A percentile compares a stretch with the other conserved stretches of the same genome.
Evolutionary conservation across 2,113 vertebrate species (phyloP).

Genomic region (Pteruthius melanotis): DNA sequence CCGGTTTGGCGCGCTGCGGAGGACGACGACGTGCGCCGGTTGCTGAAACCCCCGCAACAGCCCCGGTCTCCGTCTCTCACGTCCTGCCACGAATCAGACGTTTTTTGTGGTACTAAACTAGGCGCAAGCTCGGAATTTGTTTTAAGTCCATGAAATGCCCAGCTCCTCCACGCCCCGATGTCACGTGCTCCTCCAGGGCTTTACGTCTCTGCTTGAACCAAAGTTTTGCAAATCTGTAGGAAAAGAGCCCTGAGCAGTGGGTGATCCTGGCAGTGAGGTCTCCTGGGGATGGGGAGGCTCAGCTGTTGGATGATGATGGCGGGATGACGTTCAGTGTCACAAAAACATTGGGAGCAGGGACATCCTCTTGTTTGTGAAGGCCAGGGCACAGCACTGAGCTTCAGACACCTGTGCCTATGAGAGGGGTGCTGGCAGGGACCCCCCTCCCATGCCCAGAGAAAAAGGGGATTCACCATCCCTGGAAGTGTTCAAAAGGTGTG

Average conservation of each 20-base stretch:
- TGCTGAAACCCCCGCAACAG: too few relatives aligned
- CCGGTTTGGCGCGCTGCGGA: too few relatives aligned
- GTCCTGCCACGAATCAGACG: fast-evolving
- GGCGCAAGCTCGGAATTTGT: fast-evolving
- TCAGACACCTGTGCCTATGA: background rate
- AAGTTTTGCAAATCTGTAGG: fast-evolving
- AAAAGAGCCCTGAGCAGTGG: fast-evolving
- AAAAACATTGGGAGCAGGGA: fast-evolving
- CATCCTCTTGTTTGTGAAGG: too few relatives aligned
- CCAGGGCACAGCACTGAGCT: background rate
- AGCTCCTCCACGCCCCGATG: fast-evolving
- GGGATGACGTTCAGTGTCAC: fast-evolving
- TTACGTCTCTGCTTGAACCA: fast-evolving
- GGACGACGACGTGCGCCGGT: too few relatives aligned
- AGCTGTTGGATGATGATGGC: fast-evolving
- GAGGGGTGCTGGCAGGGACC: background rate
- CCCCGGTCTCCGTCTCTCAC: fast-evolving
- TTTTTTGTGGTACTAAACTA: fast-evolving
- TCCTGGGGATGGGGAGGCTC: background rate
- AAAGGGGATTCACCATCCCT: background rate
- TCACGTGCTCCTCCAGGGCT: fast-evolving
- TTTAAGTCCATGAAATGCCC: background rate
- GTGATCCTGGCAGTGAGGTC: fast-evolving
- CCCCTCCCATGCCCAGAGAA: too few relatives aligned
- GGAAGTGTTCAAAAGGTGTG: background rate